phyloP scores from a whole-genome alignment of 2,113 vertebrate genomes.

The Crotophaga sulcirostris region DNA sequence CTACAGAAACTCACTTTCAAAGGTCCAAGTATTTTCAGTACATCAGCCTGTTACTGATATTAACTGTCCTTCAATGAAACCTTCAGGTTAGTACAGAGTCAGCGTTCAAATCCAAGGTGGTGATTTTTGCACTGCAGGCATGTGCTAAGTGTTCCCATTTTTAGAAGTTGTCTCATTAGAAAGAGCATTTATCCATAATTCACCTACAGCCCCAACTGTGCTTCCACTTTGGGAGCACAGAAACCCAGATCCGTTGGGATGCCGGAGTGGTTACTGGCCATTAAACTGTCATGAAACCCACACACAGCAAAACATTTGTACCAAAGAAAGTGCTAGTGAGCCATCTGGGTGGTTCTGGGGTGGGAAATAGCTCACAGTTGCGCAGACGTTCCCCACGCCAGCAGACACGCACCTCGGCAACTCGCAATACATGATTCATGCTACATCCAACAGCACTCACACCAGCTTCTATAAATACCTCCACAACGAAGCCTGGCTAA shows the following conservation, averaged over 20 bases:
- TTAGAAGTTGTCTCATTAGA: neutral
- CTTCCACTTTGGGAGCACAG: neutral
- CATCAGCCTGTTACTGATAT: neutral
- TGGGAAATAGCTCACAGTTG: fast-evolving
- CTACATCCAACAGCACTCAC: neutral
- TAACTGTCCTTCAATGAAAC: neutral
- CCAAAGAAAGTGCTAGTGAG: neutral
- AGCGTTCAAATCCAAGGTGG: neutral
- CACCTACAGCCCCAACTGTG: neutral
- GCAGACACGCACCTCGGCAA: neutral
- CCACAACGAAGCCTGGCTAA: neutral
- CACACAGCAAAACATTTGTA: neutral
- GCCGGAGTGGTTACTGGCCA: neutral
- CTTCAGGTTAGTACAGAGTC: neutral
- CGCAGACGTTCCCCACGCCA: neutral
- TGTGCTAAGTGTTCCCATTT: neutral
- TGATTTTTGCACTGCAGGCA: neutral
- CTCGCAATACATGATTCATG: neutral
- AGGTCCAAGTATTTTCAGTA: neutral
- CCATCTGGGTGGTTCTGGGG: no score
- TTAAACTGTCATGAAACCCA: neutral
- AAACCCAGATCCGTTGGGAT: neutral
- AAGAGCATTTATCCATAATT: neutral
- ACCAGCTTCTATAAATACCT: neutral
- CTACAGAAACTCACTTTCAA: neutral